Percentiles rank a stretch among this genome's conserved stretches.
phyloP scores from a whole-genome alignment of 2,888 invertebrate genomes.

The Ichneumoninae sp. region DNA sequence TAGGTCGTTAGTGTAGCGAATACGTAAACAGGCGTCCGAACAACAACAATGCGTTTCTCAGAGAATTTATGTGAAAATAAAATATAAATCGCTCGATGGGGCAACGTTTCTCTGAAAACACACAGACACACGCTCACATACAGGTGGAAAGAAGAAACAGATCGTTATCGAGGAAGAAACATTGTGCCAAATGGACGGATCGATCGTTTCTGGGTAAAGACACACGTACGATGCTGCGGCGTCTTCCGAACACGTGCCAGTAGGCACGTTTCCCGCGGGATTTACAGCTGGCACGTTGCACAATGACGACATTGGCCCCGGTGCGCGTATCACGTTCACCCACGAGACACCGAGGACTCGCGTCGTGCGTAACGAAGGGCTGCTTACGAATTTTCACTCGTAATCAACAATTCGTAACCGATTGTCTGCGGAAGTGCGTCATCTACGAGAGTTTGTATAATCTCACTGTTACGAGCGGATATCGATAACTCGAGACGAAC shows the following conservation, averaged over 20 bases:
- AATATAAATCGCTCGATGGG: background rate
- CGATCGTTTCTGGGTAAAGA: conserved; percentile 10
- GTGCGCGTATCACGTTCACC: background rate
- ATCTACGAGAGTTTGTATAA: background rate
- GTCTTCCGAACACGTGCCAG: conserved; percentile 32
- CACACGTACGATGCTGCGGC: conserved; percentile 14
- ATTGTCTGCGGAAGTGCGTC: background rate
- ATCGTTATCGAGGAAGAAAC: conserved; percentile 17
- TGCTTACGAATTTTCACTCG: background rate
- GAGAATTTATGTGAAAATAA: background rate
- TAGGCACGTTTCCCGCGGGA: conserved; percentile 14
- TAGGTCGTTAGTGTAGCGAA: no score
- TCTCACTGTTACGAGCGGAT: background rate
- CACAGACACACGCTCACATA: background rate
- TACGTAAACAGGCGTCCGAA: no score
- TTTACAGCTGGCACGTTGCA: conserved; percentile 24
- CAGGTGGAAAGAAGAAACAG: background rate
- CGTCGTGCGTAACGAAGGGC: conserved; percentile 1
- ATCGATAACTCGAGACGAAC: conserved; percentile 5
- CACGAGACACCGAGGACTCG: background rate
- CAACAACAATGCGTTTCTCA: no score
- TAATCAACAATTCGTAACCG: background rate
- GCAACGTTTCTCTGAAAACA: background rate
- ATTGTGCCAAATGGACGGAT: conserved; percentile 10
- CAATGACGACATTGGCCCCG: background rate